These are phyloP conservation scores for Sphyrna mokarran DNA, from an alignment of 2,113 vertebrate species.

Conservation along the genomic window DNA sequence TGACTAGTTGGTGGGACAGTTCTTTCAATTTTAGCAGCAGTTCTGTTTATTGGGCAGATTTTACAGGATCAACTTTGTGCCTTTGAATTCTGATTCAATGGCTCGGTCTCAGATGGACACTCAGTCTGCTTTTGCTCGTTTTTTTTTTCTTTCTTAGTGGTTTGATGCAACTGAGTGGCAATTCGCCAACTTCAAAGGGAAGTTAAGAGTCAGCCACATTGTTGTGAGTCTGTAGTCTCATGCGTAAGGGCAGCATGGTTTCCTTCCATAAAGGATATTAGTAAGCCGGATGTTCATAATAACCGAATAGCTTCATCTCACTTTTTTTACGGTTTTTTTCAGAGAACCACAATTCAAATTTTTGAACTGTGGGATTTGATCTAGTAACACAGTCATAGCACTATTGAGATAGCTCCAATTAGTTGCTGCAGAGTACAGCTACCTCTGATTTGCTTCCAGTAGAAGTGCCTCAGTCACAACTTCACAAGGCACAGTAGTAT, in stretches of 20 bases:
- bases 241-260: background rate
- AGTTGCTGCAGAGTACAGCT: background rate
- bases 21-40: background rate
- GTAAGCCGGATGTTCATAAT: background rate
- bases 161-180: background rate
- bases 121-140: background rate
- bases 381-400: background rate
- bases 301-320: background rate
- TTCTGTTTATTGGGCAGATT: background rate
- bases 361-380: background rate
- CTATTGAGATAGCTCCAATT: background rate
- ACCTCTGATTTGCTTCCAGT: background rate
- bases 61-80: background rate
- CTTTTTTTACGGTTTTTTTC: background rate
- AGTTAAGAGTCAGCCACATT: background rate
- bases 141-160: background rate
- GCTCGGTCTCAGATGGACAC: background rate
- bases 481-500: background rate
- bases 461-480: background rate
- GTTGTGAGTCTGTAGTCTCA: background rate
- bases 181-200: background rate
- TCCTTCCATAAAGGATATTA: background rate
- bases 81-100: background rate
- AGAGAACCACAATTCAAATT: background rate
- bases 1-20: background rate